Evolutionary conservation across 2,888 invertebrate genomes (phyloP), one percentile per base, ranked within the genome.

Genomic region (Leptarthrus brevirostris): DNA sequence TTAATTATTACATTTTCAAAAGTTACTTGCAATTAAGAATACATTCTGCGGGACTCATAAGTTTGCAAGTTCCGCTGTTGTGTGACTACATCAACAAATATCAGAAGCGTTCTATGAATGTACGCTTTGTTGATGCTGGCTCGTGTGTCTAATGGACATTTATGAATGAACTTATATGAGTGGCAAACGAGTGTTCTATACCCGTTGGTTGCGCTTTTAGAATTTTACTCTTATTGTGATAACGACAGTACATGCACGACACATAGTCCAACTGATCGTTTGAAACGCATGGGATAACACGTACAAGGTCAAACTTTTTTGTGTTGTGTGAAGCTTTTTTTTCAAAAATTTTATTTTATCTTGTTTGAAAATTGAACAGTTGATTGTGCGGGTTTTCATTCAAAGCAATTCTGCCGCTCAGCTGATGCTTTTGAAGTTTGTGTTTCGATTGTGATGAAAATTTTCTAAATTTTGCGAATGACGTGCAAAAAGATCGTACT

Each of bases 241-340:
- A 52, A 26, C 40, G 8, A 30, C 30, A 66, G 56, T 30, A 30
- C 56, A 56, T 56, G 26, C 22, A 34, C 70, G 30, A 49, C 18
- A 70, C 53, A 49, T 70, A 75, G 72, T 71, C 66, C 56, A 69
- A 72, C 58, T 72, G 74, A 71, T 73, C 74, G 54, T 76, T 79
- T 79, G 79, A 80, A 81, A 81, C 81, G 80, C 81, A 81, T 80
- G 81, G 81, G 79, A 78, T 80, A 79, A 77, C 77, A 79, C 77
- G 77, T 81, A 82, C 84, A 84, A 85, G 84, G 84, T 84, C 83
- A 82, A 82, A 81, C 81, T 82, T 82, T 81, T 79, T 77, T 78
- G 72, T 77, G 49, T 69, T 66, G 24, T 20, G 58, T 49, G 30
- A n/a, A 47, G 66, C 24, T 44, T 26, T 66, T 16, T 72, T 73